A percentile compares a stretch with the other conserved stretches of the same genome.
phyloP scores from a whole-genome alignment of 2,113 vertebrate species.

The Lonchura striata region DNA sequence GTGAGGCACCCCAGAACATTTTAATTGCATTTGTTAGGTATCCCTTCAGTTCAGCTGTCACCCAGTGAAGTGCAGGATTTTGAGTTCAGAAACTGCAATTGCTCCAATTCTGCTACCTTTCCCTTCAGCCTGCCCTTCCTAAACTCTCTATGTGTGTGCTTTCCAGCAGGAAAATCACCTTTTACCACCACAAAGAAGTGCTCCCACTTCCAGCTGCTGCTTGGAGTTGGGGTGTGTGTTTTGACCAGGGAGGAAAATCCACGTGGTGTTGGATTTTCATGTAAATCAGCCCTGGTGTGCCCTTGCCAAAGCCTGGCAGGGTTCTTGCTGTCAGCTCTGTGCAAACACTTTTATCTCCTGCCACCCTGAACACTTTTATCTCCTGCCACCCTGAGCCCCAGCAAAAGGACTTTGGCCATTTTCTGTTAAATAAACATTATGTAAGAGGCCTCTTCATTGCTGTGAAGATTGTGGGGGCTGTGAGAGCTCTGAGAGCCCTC shows the following conservation, averaged over 20 bases:
- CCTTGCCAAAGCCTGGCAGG: background rate
- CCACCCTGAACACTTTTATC: background rate
- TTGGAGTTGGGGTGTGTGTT: accelerated
- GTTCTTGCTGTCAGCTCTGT: background rate
- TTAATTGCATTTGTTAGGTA: background rate
- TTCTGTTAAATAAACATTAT: background rate
- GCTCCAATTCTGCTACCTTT: background rate
- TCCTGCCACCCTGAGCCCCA: background rate
- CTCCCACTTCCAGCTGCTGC: background rate
- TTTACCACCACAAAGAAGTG: background rate
- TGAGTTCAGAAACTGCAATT: background rate
- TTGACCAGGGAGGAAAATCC: background rate
- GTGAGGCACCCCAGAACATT: background rate
- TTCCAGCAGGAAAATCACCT: background rate
- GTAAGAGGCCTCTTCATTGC: background rate
- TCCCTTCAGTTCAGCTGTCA: background rate
- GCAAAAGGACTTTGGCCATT: background rate
- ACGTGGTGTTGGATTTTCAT: background rate
- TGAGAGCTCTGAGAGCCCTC: background rate
- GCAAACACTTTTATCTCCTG: background rate
- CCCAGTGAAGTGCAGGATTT: background rate
- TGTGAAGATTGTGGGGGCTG: background rate
- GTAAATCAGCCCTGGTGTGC: accelerated
- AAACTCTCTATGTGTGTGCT: accelerated
- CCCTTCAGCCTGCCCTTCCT: background rate